Percentiles rank a stretch among this genome's conserved stretches.
Evolutionary conservation across 1,140 invertebrate genomes (phyloP).

Genomic region (Pteromalus puparum): DNA sequence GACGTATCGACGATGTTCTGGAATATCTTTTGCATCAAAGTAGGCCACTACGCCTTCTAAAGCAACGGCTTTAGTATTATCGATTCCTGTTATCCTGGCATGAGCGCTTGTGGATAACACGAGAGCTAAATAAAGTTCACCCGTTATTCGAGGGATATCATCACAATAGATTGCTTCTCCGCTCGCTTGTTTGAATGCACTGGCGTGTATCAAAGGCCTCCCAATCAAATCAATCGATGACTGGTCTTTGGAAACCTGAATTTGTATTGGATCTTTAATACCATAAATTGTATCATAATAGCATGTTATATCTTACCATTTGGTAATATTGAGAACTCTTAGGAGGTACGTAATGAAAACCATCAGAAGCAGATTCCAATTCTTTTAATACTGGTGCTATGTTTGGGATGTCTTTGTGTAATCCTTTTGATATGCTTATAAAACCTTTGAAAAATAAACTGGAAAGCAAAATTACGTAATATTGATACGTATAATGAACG

Average conservation of each 20-base stretch:
- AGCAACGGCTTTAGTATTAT: conserved; percentile 82
- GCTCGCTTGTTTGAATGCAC: conserved; percentile 90
- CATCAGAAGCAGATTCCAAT: conserved; percentile 76
- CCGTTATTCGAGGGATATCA: conserved; percentile 85
- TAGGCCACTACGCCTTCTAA: conserved; percentile 85
- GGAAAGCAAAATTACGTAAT: conserved; percentile 45
- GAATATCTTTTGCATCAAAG: conserved; percentile 82
- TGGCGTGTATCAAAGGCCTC: conserved; percentile 85
- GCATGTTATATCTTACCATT: conserved; percentile 70
- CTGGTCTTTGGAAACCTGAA: conserved; percentile 78
- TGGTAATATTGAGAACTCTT: conserved; percentile 89
- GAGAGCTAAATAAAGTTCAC: conserved; percentile 85
- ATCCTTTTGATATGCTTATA: conserved; percentile 80
- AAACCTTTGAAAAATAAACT: conserved; percentile 95
- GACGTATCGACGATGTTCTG: conserved; percentile 77
- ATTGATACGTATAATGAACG: neutral
- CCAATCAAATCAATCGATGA: conserved; percentile 84
- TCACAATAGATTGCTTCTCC: conserved; percentile 95
- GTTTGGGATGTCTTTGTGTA: conserved; percentile 73
- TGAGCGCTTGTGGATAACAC: conserved; percentile 86
- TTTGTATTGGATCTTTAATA: neutral
- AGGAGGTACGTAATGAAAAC: conserved; percentile 79
- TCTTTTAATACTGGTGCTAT: conserved; percentile 63
- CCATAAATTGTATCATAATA: conserved; percentile 14
- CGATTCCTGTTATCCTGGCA: conserved; percentile 86